phyloP scores from a whole-genome alignment of 2,113 vertebrate genomes.

The Dicrurus megarhynchus region DNA sequence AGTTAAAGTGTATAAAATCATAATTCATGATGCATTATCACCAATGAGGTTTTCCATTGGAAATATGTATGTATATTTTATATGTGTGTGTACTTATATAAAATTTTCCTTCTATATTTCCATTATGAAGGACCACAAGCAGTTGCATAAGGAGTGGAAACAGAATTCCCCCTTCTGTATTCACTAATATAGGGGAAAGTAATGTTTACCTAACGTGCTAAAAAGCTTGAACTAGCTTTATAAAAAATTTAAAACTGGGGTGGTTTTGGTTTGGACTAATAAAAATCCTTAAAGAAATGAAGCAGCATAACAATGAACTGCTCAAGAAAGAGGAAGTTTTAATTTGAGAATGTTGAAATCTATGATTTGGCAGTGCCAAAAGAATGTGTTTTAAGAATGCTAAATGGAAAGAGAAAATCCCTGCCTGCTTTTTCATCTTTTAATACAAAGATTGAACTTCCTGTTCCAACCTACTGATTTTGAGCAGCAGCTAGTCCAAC shows the following conservation, averaged over 20 bases:
- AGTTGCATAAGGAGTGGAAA: background rate
- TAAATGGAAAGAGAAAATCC: background rate
- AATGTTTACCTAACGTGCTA: background rate
- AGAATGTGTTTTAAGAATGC: background rate
- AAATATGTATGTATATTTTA: background rate
- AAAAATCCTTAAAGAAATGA: background rate
- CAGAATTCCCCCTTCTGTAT: background rate
- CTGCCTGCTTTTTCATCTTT: background rate
- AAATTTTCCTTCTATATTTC: background rate
- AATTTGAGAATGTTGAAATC: background rate
- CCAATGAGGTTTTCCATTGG: background rate
- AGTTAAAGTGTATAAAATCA: background rate
- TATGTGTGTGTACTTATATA: background rate
- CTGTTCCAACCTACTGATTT: background rate
- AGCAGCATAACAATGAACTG: background rate
- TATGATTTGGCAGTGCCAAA: background rate
- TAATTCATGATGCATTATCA: background rate
- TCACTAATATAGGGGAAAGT: background rate
- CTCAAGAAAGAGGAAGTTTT: background rate
- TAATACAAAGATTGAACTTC: background rate
- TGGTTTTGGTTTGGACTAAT: background rate
- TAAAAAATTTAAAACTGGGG: background rate
- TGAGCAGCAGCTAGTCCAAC: background rate
- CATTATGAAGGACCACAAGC: background rate
- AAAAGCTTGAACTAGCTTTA: background rate